phyloP scores from a whole-genome alignment of 1,140 invertebrate genomes.

The Cydia strobilella region DNA sequence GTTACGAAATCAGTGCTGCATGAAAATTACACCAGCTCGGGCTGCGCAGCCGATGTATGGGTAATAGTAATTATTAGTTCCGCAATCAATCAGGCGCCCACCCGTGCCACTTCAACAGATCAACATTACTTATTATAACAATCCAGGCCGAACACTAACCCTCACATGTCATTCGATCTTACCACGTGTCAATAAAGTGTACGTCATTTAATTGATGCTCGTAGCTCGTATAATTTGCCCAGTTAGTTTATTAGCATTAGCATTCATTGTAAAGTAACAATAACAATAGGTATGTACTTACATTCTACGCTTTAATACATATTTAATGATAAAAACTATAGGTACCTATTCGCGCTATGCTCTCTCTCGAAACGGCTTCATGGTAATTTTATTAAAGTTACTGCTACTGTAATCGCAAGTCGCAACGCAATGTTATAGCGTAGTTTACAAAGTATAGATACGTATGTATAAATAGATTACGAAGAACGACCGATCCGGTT shows the following conservation, averaged over 20 bases:
- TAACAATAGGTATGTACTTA: background rate
- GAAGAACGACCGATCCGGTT: constrained; percentile 78
- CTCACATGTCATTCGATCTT: background rate
- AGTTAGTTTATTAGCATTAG: background rate
- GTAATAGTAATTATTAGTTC: constrained; percentile 36
- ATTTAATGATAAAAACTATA: background rate
- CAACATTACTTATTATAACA: background rate
- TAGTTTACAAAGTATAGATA: constrained; percentile 59
- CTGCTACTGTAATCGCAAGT: constrained; percentile 48
- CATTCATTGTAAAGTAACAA: constrained; percentile 6
- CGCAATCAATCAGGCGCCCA: constrained; percentile 24
- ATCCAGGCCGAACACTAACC: background rate
- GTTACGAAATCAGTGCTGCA: constrained; percentile 78
- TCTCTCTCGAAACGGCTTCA: constrained; percentile 27
- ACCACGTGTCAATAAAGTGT: constrained; percentile 1
- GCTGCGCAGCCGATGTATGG: constrained; percentile 49
- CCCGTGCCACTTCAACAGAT: background rate
- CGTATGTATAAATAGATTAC: constrained; percentile 78
- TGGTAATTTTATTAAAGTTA: constrained; percentile 37
- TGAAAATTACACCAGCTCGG: constrained; percentile 68
- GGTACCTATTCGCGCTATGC: background rate
- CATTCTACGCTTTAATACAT: background rate
- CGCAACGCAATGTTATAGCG: constrained; percentile 65
- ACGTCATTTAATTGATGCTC: background rate
- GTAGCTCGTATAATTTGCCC: background rate